Evolutionary conservation across 2,888 invertebrate genomes (phyloP), one percentile per base, ranked within the genome.

Genomic region (Sepioteuthis lessoniana): DNA sequence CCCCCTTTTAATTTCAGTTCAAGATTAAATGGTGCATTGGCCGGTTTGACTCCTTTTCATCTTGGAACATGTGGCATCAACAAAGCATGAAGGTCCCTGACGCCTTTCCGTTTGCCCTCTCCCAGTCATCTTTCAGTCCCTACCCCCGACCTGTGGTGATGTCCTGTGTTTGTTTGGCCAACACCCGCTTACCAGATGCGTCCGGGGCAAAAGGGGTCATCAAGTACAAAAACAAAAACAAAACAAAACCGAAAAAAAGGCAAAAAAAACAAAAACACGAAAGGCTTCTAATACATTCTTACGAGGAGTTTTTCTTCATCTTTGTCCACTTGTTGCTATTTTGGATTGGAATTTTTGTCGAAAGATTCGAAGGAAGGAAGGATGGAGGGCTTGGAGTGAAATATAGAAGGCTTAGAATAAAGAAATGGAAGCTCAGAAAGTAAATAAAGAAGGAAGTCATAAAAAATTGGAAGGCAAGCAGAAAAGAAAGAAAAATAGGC

Each of bases 391-490:
- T 60, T 0, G 8, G 28, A 8, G 28, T 1, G 28, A 28, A 7
- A 28, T 0, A 47, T 47, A 28, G 28, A 60, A 60, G 28, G 0
- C n/a, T n/a, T n/a, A n/a, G n/a, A n/a, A n/a, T n/a, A 8, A n/a
- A 1, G 19, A 8, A 0, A 13, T 8, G 0, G n/a, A 1, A 10
- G n/a, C 7, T 1, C 1, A 31, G 10, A n/a, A n/a, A 76, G 8
- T 2, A n/a, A 10, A 10, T 0, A 8, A 3, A 60, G 10, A 8
- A 0, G 10, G n/a, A 8, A n/a, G n/a, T 31, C 1, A n/a, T 8
- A 19, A 1, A 13, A 76, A 19, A n/a, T 7, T 4, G 76, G 31
- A 31, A n/a, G n/a, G 31, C 7, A 13, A 19, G 76, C 31, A 76
- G n/a, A 19, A 13, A 76, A 7, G 31, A 31, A 60, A 0, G 60